A percentile compares a stretch with the other conserved stretches of the same genome.
These are phyloP conservation scores for Isurus oxyrinchus DNA, from an alignment of 2,113 vertebrate genomes.

Conservation along the genomic window DNA sequence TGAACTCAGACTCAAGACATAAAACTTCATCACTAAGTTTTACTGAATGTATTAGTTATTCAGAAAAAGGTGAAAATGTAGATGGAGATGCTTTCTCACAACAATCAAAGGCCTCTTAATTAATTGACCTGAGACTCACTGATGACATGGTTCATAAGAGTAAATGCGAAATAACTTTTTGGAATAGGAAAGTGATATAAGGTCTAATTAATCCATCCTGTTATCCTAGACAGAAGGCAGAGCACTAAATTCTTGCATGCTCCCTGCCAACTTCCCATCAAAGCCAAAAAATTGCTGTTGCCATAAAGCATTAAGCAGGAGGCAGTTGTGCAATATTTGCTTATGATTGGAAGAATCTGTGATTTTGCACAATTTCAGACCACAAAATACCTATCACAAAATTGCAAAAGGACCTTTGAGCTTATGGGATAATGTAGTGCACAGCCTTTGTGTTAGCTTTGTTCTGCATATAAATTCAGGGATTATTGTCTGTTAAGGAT, in stretches of 20 bases:
- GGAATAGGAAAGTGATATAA: background rate
- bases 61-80: background rate
- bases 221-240: background rate
- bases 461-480: slow-evolving; percentile 10
- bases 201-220: background rate
- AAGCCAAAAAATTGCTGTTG: background rate
- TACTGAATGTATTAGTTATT: background rate
- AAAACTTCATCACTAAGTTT: background rate
- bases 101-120: background rate
- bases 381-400: background rate
- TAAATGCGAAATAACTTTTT: background rate
- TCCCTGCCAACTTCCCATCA: background rate
- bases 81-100: background rate
- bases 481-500: background rate
- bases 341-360: background rate
- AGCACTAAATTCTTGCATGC: too few species aligned
- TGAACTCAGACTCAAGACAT: too few species aligned
- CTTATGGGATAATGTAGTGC: background rate
- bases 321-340: background rate
- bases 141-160: background rate
- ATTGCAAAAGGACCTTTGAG: slow-evolving; percentile 4
- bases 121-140: background rate
- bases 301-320: background rate
- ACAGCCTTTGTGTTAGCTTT: background rate
- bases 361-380: background rate